Evolutionary conservation across 2,113 vertebrate genomes (phyloP), one percentile per base, ranked within the genome.

Genomic region (Oreochromis niloticus): DNA sequence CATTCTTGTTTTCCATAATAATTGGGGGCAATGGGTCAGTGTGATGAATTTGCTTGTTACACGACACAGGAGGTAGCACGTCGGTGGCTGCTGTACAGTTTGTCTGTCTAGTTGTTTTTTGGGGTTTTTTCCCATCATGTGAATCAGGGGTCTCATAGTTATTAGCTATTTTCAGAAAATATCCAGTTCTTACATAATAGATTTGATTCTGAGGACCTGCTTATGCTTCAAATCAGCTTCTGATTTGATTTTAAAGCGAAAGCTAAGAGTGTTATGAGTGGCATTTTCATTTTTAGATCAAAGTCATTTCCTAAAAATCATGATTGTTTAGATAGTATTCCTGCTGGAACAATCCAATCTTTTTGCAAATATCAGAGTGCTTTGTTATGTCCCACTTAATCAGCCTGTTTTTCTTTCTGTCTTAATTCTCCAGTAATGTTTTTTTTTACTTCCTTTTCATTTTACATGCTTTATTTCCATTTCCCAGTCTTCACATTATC

Each of bases 1-100:
- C 92, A 94, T 94, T 95, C 93, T 95, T 95, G 95, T 94, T 96
- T 96, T 95, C 94, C 95, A 95, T 95, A 95, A 94, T 96, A 96
- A 96, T 95, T 95, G 94, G 93, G 94, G 94, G 88, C 95, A 94
- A 91, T 86, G 91, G 95, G 95, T 95, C 94, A 94, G 80, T 6
- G 89, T 95, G 91, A 95, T 95, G 88, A 93, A 95, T 95, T 92
- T 94, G 92, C 92, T 92, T 80, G 94, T 92, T 93, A 94, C 95
- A 93, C 92, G 95, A 94, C 93, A 94, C 86, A 84, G 89, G 92
- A 93, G 91, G 94, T 88, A 88, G 86, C 88, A 43, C 59, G 30
- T 85, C 22, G 48, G 83, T 46, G 68, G 68, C 85, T 80, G 88
- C 48, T 56, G 80, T 90, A 88, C 88, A 80, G 81, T 91, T 87